phyloP scores from a whole-genome alignment of 2,113 vertebrate genomes.

The Coryphaenoides rupestris region DNA sequence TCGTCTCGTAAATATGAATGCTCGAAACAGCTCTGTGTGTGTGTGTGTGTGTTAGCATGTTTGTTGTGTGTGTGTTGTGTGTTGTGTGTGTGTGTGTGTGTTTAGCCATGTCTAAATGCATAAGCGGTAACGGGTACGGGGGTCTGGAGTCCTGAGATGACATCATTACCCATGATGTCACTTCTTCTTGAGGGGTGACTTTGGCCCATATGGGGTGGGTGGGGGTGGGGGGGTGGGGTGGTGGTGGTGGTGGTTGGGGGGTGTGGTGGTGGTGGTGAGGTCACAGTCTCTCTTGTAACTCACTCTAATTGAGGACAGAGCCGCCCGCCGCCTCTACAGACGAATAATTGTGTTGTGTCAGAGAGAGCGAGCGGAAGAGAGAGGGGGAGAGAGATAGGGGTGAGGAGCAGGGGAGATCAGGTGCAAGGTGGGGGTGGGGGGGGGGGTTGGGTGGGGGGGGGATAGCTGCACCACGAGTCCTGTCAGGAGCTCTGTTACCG shows the following conservation, averaged over 20 bases:
- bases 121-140: conserved; percentile 59
- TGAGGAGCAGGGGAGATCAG: conserved; percentile 16
- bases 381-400: too few species aligned
- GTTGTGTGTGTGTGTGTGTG: conserved; percentile 13
- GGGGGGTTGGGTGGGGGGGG: too few species aligned
- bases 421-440: too few species aligned
- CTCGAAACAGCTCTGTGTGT: too few species aligned
- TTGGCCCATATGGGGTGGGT: conserved; percentile 54
- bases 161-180: conserved; percentile 76
- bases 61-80: too few species aligned
- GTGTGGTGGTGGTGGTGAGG: conserved; percentile 62
- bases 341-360: conserved; percentile 44
- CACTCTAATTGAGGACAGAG: conserved; percentile 58
- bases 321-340: conserved; percentile 38
- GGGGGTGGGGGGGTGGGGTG: too few species aligned
- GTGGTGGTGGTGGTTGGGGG: too few species aligned
- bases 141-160: conserved; percentile 72
- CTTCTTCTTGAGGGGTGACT: conserved; percentile 70
- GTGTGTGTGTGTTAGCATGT: too few species aligned
- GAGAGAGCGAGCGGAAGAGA: conserved; percentile 27
- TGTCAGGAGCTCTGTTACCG: too few species aligned
- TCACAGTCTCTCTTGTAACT: conserved; percentile 61
- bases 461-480: too few species aligned
- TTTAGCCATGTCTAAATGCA: conserved; percentile 61
- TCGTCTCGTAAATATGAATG: too few species aligned